Evolutionary conservation across 2,113 vertebrate species (phyloP), one percentile per base, ranked within the genome.

Genomic region (Nematolebias whitei): DNA sequence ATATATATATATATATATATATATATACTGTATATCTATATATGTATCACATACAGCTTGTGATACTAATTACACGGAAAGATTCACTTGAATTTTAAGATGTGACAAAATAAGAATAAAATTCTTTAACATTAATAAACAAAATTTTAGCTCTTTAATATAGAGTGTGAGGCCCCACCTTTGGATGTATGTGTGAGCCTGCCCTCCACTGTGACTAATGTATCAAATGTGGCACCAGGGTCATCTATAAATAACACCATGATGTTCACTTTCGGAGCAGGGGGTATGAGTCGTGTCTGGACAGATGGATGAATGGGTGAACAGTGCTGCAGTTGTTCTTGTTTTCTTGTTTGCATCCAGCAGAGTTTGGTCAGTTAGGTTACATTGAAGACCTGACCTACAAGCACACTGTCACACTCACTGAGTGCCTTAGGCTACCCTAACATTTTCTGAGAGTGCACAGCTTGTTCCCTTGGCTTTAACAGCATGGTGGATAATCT

Each of bases 191-290:
- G 58, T 45, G 8, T 76, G 20, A 53, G 32, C 40, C 61, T 18
- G 41, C 39, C 48, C 60, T 78, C 82, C 80, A 47, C 39, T 76
- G 71, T 71, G 80, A 80, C 70, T 82, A 78, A 79, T 83, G 68
- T 79, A 79, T 88, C 76, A 73, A 79, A 81, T 68, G 45, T 60
- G 5, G 48, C 63, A 63, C 65, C 29, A 56, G 78, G 78, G 85
- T 87, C 71, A 11, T 85, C 85, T 90, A 90, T 90, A 86, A 88
- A 90, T 90, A 90, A 87, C 79, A 79, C 63, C 83, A 55, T 55
- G 77, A 83, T 83, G 82, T 86, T 87, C 77, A 74, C 83, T 79
- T 78, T 60, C 66, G 41, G 56, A 69, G 67, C 3, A 14, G 66
- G 74, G 72, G 63, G 73, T 72, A 68, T 69, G 80, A 67, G 74